Percentiles rank a stretch among this genome's conserved stretches.
Conservation (phyloP, 2,888 invertebrate genomes). For the Cheiracanthium punctorium region DNA sequence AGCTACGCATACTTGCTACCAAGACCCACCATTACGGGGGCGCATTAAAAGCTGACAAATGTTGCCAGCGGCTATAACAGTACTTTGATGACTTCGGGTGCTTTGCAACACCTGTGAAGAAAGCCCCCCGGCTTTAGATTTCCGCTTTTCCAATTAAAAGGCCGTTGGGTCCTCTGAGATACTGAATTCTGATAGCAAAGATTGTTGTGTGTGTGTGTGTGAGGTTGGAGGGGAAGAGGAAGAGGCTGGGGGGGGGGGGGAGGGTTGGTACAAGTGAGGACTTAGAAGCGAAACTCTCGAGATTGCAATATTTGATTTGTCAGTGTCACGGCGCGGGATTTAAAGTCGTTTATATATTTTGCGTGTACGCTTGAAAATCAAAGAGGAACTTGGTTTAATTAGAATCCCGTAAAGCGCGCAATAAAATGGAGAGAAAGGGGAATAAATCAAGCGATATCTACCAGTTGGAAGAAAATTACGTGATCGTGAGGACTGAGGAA, state of each 20-base stretch:
- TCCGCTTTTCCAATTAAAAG: conserved; percentile 65
- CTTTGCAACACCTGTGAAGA: conserved; percentile 64
- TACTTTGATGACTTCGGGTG: conserved; percentile 67
- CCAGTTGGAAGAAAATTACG: no score
- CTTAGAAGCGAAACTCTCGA: background rate
- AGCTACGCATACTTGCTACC: conserved; percentile 4
- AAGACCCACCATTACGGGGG: conserved; percentile 37
- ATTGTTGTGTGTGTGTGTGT: no score
- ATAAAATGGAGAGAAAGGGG: no score
- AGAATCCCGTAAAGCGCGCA: no score
- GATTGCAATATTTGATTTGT: background rate
- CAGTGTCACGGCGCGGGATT: background rate
- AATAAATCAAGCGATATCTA: background rate
- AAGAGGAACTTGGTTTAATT: background rate
- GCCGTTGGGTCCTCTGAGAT: conserved; percentile 9
- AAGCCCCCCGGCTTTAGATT: conserved; percentile 50
- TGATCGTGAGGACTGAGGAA: no score
- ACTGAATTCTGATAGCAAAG: conserved; percentile 2
- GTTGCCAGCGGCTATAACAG: conserved; percentile 62
- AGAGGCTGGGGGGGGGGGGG: no score
- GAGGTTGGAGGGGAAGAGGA: no score
- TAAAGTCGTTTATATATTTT: conserved; percentile 7
- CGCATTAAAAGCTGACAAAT: conserved; percentile 69
- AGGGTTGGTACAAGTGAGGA: no score
- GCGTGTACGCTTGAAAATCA: background rate